Evolutionary conservation across 2,113 vertebrate species (phyloP), one percentile per base, ranked within the genome.

Genomic region (Laterallus jamaicensis): DNA sequence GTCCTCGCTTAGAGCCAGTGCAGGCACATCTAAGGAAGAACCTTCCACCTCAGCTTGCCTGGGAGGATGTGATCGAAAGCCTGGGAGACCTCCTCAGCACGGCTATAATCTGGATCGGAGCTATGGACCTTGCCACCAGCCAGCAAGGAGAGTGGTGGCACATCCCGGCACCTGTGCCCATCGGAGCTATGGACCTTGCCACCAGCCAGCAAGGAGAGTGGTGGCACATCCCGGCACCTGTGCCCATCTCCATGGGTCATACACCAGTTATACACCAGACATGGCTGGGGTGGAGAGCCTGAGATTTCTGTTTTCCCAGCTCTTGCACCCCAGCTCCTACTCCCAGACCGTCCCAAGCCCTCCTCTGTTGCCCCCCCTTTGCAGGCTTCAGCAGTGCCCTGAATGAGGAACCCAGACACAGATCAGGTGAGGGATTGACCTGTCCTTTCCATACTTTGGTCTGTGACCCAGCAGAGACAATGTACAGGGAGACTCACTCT

Each of bases 401-500:
- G 62, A 79, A 50, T 10, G 63, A 83, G 37, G 40, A 88, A 82
- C 20, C 9, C 12, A 14, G 49, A 21, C 28, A 21, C 0, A 1
- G 37, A 62, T 40, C 35, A 56, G 47, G 56, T 32, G 29, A 64
- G 50, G 24, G 21, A 82, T 75, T 75, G n/a, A 55, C 21, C 39
- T 70, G 50, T 83, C 26, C 39, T 88, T 88, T 71, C 26, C 22
- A 8, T 13, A 25, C 8, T 15, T n/a, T 42, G 1, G 1, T 28
- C n/a, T 39, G 28, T 54, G n/a, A 68, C 39, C 76, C 50, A 68
- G 44, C 70, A 70, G 17, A 11, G 21, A 60, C 35, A 67, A 52
- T 6, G 22, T 10, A 70, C 19, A 59, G 10, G 28, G 39, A 90
- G 4, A 96, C 97, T 96, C 91, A 97, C 97, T 70, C 66, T 88